Conservation (phyloP, 35 echinoderm and acorn worm species). For the Heliocidaris tuberculata region DNA sequence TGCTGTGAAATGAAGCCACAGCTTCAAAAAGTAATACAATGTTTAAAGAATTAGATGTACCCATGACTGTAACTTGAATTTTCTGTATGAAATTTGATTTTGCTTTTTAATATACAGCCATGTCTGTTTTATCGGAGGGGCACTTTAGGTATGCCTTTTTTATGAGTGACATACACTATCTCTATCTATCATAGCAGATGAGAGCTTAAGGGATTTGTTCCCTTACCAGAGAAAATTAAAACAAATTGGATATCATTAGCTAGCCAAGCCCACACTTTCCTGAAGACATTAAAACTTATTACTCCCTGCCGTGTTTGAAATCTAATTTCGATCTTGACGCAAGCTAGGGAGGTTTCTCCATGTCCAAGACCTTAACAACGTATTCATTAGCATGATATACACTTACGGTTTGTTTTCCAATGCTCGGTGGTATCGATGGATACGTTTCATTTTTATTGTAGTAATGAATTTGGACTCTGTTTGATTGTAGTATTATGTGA, state of each 20-base stretch:
- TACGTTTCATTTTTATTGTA: no score
- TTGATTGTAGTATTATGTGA: no score
- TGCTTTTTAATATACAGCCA: no score
- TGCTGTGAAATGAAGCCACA: no score
- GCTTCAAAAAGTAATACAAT: no score
- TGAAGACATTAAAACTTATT: slow-evolving; percentile 19
- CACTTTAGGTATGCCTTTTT: no score
- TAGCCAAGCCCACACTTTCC: slow-evolving; percentile 14
- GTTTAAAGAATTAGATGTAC: no score
- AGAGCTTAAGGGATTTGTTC: neutral
- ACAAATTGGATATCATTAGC: slow-evolving; percentile 12
- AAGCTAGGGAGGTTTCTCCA: neutral
- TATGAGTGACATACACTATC: neutral
- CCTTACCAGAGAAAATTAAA: neutral
- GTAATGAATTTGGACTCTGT: no score
- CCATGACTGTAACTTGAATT: no score
- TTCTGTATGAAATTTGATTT: no score
- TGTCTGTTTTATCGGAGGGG: neutral
- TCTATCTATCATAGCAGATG: neutral
- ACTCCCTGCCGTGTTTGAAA: neutral
- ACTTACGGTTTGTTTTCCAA: neutral
- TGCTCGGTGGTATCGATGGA: no score
- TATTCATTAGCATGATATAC: neutral
- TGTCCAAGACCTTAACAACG: neutral
- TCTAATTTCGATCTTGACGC: slow-evolving; percentile 16